These are phyloP conservation scores for Etheostoma cragini DNA, from an alignment of 2,113 vertebrate genomes.

Conservation along the genomic window DNA sequence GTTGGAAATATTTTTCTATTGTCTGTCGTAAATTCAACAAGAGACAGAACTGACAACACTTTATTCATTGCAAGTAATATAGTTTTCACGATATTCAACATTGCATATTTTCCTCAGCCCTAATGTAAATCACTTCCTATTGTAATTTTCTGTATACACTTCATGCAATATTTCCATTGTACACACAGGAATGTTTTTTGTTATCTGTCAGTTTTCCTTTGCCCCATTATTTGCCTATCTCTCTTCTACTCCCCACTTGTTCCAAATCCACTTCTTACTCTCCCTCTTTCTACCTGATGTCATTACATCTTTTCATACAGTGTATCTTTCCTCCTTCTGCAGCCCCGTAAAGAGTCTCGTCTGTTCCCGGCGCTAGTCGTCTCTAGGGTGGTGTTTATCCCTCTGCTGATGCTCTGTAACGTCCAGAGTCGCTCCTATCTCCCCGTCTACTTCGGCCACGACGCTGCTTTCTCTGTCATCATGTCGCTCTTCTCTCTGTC, in stretches of 20 bases:
- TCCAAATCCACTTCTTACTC: neutral
- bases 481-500: slow-evolving; percentile 88
- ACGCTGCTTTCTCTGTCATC: slow-evolving; percentile 83
- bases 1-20: no score
- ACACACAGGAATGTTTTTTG: neutral
- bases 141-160: neutral
- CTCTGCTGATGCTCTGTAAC: slow-evolving; percentile 90
- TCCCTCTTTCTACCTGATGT: neutral
- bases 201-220: neutral
- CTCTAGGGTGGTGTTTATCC: slow-evolving; percentile 85
- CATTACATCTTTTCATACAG: neutral
- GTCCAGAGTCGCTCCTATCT: slow-evolving; percentile 78
- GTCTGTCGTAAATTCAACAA: no score
- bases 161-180: neutral
- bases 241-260: neutral
- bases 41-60: no score
- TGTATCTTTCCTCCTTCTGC: neutral
- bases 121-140: neutral
- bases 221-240: neutral
- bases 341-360: slow-evolving; percentile 86
- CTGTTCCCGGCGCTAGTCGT: slow-evolving; percentile 86
- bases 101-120: no score
- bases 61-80: no score
- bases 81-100: no score
- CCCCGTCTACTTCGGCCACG: slow-evolving; percentile 84